phyloP scores from a whole-genome alignment of 2,888 invertebrate species.

The Plebejus melissa region DNA sequence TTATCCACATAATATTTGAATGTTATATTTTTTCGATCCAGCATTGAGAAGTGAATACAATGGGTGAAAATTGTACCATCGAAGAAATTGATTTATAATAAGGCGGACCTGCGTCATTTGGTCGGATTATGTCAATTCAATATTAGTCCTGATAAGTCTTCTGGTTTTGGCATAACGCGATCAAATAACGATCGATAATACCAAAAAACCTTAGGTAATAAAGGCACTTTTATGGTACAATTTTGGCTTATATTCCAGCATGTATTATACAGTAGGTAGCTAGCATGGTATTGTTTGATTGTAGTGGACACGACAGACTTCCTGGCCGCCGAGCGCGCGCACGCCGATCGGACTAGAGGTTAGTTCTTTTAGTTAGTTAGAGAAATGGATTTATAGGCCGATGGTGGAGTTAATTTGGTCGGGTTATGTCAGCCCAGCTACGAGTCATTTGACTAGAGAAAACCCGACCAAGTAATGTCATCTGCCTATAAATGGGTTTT shows the following conservation, averaged over 20 bases:
- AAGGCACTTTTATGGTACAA: not conserved
- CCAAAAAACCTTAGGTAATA: too few species aligned
- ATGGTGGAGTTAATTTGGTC: not conserved
- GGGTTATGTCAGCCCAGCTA: not conserved
- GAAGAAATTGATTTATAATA: not conserved
- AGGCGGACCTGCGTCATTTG: not conserved
- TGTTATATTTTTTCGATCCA: not conserved
- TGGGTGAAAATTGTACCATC: not conserved
- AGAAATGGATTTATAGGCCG: not conserved
- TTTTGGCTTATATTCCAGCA: not conserved
- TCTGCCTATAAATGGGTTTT: not conserved
- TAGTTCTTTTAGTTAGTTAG: slow-evolving; percentile 36
- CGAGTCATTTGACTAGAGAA: not conserved
- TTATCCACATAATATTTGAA: not conserved
- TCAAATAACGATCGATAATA: not conserved
- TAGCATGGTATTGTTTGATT: slow-evolving; percentile 36
- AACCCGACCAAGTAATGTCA: too few species aligned
- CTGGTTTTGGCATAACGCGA: not conserved
- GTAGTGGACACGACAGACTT: slow-evolving; percentile 68
- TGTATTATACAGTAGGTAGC: slow-evolving; percentile 13
- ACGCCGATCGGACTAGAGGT: slow-evolving; percentile 70
- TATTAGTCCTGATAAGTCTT: too few species aligned
- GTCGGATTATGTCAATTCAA: not conserved
- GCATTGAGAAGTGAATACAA: not conserved
- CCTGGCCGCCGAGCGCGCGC: slow-evolving; percentile 65